Percentiles rank a stretch among this genome's conserved stretches.
phyloP scores from a whole-genome alignment of 2,113 vertebrate genomes.

The Turnix velox region DNA sequence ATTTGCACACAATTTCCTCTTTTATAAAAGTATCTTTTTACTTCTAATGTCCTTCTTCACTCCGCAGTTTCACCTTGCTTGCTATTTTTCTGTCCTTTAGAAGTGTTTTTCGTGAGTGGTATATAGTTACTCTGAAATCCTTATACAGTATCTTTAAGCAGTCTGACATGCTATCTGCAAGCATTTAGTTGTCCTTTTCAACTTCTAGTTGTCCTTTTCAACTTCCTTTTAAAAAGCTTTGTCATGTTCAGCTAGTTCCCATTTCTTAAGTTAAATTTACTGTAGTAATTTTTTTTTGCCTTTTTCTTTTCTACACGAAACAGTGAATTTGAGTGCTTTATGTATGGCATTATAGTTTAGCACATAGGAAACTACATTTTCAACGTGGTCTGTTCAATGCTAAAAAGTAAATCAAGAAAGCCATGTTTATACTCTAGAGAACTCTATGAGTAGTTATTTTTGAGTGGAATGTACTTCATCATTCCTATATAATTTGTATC shows the following conservation, averaged over 20 bases:
- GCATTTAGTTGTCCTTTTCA: no score
- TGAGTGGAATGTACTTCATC: background rate
- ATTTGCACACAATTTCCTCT: background rate
- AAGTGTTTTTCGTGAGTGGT: background rate
- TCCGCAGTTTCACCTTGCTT: background rate
- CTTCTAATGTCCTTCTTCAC: background rate
- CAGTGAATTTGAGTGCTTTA: background rate
- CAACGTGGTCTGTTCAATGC: background rate
- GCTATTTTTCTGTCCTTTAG: background rate
- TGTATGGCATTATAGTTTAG: background rate
- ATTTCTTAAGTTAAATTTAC: background rate
- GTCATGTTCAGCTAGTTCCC: background rate
- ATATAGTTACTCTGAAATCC: slow-evolving; percentile 12
- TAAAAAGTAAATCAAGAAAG: background rate
- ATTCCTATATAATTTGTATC: background rate
- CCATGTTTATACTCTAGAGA: background rate
- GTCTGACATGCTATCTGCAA: background rate
- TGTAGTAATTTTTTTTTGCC: accelerated
- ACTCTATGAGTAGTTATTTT: background rate
- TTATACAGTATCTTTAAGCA: background rate
- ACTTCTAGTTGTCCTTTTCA: background rate
- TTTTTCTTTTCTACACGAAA: background rate
- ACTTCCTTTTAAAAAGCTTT: slow-evolving; percentile 17
- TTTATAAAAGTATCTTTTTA: background rate
- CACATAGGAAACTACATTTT: background rate